These are phyloP conservation scores for Steatocranus sp. DNA, from an alignment of 2,797 vertebrate genomes.

Conservation along the genomic window DNA sequence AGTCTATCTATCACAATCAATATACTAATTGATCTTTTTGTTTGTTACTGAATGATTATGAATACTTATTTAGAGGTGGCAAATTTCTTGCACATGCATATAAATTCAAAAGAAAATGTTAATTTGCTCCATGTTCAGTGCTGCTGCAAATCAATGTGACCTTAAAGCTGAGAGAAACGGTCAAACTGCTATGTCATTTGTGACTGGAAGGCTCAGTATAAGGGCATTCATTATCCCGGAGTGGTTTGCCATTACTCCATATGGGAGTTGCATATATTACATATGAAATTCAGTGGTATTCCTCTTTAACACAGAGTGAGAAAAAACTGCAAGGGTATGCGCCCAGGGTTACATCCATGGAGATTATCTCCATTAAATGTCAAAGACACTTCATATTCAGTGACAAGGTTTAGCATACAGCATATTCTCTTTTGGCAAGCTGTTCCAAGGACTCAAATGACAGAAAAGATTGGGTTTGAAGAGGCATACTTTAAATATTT, in stretches of 20 bases:
- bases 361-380: constrained; percentile 40
- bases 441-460: constrained; percentile 17
- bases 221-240: background rate
- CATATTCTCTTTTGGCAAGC: constrained; percentile 9
- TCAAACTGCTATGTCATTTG: constrained; percentile 36
- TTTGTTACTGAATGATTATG: background rate
- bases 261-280: constrained; percentile 29
- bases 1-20: background rate
- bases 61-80: background rate
- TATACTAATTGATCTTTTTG: background rate
- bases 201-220: constrained; percentile 13
- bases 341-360: constrained; percentile 12
- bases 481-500: background rate
- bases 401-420: constrained; percentile 20
- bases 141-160: constrained; percentile 32
- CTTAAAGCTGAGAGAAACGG: constrained; percentile 19
- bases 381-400: constrained; percentile 33
- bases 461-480: constrained; percentile 1
- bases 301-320: constrained; percentile 33
- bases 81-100: background rate
- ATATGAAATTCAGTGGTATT: constrained; percentile 51
- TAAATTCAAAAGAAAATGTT: background rate
- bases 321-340: background rate
- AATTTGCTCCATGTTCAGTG: background rate
- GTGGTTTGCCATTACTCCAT: constrained; percentile 14